Evolutionary conservation across 2,113 vertebrate species (phyloP).

Genomic region (Genyomyrus donnyi): DNA sequence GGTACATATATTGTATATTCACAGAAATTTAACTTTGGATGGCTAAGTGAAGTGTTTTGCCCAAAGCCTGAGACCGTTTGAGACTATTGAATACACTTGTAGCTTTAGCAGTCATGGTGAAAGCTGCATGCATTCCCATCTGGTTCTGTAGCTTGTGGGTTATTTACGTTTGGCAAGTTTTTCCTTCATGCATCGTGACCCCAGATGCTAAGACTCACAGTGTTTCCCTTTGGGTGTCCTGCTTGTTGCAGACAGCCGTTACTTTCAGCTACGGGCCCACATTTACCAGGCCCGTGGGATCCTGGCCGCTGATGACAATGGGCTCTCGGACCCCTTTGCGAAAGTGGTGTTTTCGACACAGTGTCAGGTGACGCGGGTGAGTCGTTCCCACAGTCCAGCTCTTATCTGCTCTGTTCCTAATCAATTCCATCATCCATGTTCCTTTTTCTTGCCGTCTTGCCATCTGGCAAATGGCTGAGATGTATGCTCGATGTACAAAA

Average conservation of each 20-base stretch:
- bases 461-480: background rate
- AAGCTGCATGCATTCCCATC: background rate
- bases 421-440: background rate
- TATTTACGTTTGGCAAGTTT: background rate
- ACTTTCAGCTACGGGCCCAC: slow-evolving; percentile 87
- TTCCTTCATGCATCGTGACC: background rate
- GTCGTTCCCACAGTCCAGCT: slow-evolving; percentile 9
- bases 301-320: slow-evolving; percentile 78
- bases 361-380: slow-evolving; percentile 77
- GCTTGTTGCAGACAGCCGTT: slow-evolving; percentile 62
- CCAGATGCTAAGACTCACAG: background rate
- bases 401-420: background rate
- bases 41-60: background rate
- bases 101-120: background rate
- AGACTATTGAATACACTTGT: background rate
- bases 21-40: background rate
- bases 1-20: background rate
- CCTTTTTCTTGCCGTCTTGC: background rate
- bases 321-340: slow-evolving; percentile 81
- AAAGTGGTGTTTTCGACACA: slow-evolving; percentile 81
- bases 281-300: slow-evolving; percentile 85
- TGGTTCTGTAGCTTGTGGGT: background rate
- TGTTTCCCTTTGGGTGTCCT: background rate
- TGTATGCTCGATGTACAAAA: background rate
- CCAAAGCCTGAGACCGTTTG: background rate